Percentiles rank a stretch among this genome's conserved stretches.
phyloP scores from a whole-genome alignment of 2,888 invertebrate genomes.

The Antheraea assamensis region DNA sequence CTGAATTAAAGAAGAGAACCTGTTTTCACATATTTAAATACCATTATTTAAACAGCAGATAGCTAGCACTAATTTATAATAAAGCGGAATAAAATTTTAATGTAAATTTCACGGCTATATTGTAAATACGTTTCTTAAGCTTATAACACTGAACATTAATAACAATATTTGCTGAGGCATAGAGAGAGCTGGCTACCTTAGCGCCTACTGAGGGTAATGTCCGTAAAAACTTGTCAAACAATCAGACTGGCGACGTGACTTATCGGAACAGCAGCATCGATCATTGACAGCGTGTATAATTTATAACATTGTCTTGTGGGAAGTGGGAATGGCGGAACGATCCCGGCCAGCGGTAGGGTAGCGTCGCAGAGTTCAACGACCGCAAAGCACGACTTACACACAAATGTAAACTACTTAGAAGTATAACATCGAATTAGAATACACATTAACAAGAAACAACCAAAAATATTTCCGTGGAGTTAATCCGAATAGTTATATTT shows the following conservation, averaged over 20 bases:
- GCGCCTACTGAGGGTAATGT: constrained; percentile 48
- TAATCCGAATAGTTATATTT: background rate
- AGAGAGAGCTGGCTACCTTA: constrained; percentile 45
- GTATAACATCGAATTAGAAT: constrained; percentile 52
- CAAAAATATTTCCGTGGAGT: background rate
- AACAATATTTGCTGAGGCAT: constrained; percentile 20
- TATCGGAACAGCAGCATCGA: constrained; percentile 46
- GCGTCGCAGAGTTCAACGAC: constrained; percentile 47
- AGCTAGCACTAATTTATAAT: background rate
- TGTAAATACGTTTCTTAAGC: background rate
- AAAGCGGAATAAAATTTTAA: background rate
- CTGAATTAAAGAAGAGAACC: background rate
- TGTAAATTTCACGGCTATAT: background rate
- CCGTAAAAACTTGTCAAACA: constrained; percentile 47
- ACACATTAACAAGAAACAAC: constrained; percentile 35
- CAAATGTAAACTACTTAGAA: constrained; percentile 68
- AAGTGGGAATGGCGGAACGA: constrained; percentile 45
- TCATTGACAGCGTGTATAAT: constrained; percentile 65
- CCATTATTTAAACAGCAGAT: background rate
- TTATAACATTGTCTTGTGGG: constrained; percentile 55
- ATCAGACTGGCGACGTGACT: constrained; percentile 50
- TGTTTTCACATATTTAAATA: background rate
- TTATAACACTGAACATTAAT: background rate
- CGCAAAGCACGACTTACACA: constrained; percentile 57
- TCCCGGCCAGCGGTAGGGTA: constrained; percentile 40